Conservation (phyloP, 2,888 invertebrate species). For the Drosophila falleni region DNA sequence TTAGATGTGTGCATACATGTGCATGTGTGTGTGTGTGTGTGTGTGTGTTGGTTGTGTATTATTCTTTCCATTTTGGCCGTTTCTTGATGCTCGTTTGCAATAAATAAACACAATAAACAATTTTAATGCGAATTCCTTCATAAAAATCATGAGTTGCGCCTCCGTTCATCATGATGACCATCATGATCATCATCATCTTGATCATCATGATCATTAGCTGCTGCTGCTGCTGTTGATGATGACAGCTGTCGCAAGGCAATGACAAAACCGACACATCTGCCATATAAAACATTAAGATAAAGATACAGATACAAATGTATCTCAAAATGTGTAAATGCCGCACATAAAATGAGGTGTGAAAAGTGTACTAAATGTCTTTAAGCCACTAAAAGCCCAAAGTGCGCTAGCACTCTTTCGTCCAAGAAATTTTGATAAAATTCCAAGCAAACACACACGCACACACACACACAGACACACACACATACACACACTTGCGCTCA, state of each 20-base stretch:
- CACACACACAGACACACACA: conserved; percentile 8
- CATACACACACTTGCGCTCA: conserved; percentile 18
- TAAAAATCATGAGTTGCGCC: conserved; percentile 59
- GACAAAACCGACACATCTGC: conserved; percentile 43
- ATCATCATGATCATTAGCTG: conserved; percentile 7
- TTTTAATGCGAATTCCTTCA: conserved; percentile 80
- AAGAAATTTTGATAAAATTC: conserved; percentile 67
- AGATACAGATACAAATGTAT: conserved; percentile 53
- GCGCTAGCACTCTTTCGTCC: conserved; percentile 26
- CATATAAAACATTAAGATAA: conserved; percentile 8
- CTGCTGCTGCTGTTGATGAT: conserved; percentile 40
- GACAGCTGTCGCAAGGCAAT: conserved; percentile 77
- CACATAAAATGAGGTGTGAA: conserved; percentile 65
- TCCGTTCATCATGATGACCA: conserved; percentile 25
- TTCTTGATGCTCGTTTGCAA: conserved; percentile 72
- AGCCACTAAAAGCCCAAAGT: conserved; percentile 33
- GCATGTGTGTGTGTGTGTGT: conserved; percentile 22
- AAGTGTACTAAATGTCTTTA: conserved; percentile 65
- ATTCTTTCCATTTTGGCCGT: conserved; percentile 62
- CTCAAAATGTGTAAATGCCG: conserved; percentile 22
- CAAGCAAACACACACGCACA: conserved; percentile 35
- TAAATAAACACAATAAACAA: conserved; percentile 81
- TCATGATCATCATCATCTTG: conserved; percentile 15
- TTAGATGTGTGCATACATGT: conserved; percentile 36
- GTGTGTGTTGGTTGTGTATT: conserved; percentile 37